Conservation (phyloP, 2,888 invertebrate species). For the Heliothis peltigera region DNA sequence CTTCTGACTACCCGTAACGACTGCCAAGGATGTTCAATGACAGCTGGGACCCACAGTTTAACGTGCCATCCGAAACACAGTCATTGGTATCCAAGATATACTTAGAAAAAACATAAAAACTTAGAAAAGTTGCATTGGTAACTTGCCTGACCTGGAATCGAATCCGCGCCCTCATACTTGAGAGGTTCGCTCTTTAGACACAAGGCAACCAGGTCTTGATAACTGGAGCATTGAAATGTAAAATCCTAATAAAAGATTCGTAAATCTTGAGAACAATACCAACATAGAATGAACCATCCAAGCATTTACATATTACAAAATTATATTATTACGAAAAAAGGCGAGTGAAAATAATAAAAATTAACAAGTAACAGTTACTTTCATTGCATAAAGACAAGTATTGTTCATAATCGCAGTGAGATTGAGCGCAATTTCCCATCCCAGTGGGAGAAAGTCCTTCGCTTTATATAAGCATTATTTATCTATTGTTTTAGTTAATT, state of each 20-base stretch:
- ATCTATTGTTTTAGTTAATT: conserved; percentile 62
- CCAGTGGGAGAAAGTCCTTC: conserved; percentile 68
- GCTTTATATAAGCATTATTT: conserved; percentile 62
- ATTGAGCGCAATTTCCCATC: conserved; percentile 62
- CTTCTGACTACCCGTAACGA: no score
- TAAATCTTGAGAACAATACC: not conserved
- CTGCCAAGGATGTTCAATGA: no score
- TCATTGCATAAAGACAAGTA: conserved; percentile 83
- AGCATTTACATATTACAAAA: conserved; percentile 51
- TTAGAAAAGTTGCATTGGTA: no score
- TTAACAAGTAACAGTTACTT: conserved; percentile 76
- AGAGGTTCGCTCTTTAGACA: no score
- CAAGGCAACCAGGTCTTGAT: no score
- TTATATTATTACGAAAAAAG: conserved; percentile 57
- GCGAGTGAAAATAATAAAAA: conserved; percentile 64
- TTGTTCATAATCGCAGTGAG: conserved; percentile 69
- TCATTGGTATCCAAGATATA: no score
- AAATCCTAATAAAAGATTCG: not conserved
- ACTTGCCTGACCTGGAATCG: no score
- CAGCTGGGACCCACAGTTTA: no score
- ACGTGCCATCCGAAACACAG: no score
- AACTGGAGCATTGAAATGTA: no score
- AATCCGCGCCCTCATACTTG: no score
- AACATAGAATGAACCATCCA: conserved; percentile 14
- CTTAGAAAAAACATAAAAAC: no score